phyloP scores from a whole-genome alignment of 2,888 invertebrate genomes.

The Rhagium mordax region DNA sequence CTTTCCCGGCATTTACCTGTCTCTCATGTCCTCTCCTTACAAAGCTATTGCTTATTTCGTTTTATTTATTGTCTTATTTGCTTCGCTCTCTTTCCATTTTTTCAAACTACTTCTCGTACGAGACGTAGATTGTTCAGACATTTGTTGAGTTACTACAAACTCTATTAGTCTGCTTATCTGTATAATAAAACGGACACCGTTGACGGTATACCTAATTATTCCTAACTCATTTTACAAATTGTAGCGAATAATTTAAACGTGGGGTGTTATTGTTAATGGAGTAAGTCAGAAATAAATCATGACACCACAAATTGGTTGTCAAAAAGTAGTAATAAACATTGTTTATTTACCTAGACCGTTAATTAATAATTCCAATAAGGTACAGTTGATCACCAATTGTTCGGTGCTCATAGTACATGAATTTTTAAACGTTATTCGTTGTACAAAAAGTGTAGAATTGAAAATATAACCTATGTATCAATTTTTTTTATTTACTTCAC shows the following conservation, averaged over 20 bases:
- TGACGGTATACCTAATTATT: background rate
- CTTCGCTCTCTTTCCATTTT: conserved; percentile 56
- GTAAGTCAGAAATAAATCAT: too few species aligned
- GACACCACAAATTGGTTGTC: too few species aligned
- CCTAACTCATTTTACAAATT: background rate
- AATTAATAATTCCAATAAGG: too few species aligned
- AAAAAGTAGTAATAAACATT: too few species aligned
- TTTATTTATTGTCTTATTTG: conserved; percentile 66
- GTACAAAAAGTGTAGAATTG: too few species aligned
- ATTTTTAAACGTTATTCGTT: too few species aligned
- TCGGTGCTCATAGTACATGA: too few species aligned
- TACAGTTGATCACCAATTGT: too few species aligned
- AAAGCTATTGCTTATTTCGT: conserved; percentile 63
- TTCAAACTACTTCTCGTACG: conserved; percentile 29
- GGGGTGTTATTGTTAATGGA: background rate
- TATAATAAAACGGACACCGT: too few species aligned
- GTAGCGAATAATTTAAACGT: background rate
- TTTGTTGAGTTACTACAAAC: background rate
- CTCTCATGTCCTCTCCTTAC: conserved; percentile 53
- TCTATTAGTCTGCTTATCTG: background rate
- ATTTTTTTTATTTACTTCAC: too few species aligned
- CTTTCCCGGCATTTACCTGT: conserved; percentile 61
- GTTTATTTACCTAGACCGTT: too few species aligned
- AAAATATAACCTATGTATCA: too few species aligned
- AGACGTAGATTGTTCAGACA: background rate